phyloP scores from a whole-genome alignment of 2,113 vertebrate genomes.

The Erythrocercus mccallii region DNA sequence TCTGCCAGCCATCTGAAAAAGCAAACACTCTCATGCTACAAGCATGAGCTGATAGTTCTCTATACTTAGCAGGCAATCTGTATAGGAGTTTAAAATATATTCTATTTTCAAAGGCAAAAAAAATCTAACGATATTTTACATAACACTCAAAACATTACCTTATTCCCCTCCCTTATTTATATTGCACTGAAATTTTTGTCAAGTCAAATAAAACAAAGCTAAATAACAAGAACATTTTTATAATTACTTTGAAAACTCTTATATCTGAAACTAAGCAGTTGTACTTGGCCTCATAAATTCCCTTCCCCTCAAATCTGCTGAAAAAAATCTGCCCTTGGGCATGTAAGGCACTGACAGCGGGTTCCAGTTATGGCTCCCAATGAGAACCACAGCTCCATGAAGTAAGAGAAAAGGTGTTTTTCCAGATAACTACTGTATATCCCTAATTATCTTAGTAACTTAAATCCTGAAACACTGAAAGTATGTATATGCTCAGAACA shows the following conservation, averaged over 20 bases:
- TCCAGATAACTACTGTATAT: neutral
- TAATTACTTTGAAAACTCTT: neutral
- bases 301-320: neutral
- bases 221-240: neutral
- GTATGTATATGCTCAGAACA: fast-evolving
- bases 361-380: neutral
- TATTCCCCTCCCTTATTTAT: neutral
- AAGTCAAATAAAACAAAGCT: neutral
- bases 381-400: neutral
- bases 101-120: neutral
- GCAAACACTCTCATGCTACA: neutral
- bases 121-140: neutral
- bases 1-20: neutral
- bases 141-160: neutral
- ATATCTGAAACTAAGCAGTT: neutral
- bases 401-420: neutral
- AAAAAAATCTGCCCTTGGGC: neutral
- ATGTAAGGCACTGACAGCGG: neutral
- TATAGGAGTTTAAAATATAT: neutral
- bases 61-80: neutral
- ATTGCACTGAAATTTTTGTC: neutral
- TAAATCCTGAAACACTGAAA: neutral
- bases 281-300: neutral
- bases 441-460: neutral
- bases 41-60: neutral